Evolutionary conservation across 2,888 invertebrate genomes (phyloP).

Genomic region (Cephalotes varians): DNA sequence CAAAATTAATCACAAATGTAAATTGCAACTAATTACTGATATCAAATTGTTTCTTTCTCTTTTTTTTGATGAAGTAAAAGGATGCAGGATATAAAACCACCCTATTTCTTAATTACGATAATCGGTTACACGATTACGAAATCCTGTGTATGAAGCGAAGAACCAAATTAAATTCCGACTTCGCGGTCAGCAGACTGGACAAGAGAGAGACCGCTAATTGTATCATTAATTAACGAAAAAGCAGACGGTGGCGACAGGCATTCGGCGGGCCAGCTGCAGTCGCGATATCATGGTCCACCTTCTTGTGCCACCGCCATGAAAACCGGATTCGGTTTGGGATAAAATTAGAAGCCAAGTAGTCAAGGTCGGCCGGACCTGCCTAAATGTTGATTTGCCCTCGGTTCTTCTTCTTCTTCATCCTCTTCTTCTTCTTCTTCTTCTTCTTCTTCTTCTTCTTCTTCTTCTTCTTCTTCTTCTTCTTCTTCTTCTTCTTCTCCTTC

Average conservation of each 20-base stretch:
- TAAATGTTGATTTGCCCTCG: constrained; percentile 66
- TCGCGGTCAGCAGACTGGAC: neutral
- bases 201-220: constrained; percentile 47
- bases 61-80: neutral
- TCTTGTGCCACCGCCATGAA: constrained; percentile 67
- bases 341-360: constrained; percentile 78
- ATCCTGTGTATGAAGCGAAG: neutral
- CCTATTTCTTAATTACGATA: neutral
- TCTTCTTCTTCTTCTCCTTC: constrained; percentile 8
- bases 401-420: constrained; percentile 11
- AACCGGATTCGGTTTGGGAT: constrained; percentile 80
- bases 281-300: constrained; percentile 56
- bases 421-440: neutral
- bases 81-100: neutral
- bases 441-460: constrained; percentile 6
- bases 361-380: constrained; percentile 76
- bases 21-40: neutral
- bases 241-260: constrained; percentile 23
- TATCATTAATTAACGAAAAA: constrained; percentile 60
- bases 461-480: constrained; percentile 8
- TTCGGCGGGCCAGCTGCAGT: constrained; percentile 37
- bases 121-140: constrained; percentile 3
- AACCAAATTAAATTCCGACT: neutral
- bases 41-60: neutral
- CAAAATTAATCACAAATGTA: neutral